Percentiles rank a stretch among this genome's conserved stretches.
Conservation (phyloP, 2,888 invertebrate genomes). For the Venustoraphidia nigricollis region DNA sequence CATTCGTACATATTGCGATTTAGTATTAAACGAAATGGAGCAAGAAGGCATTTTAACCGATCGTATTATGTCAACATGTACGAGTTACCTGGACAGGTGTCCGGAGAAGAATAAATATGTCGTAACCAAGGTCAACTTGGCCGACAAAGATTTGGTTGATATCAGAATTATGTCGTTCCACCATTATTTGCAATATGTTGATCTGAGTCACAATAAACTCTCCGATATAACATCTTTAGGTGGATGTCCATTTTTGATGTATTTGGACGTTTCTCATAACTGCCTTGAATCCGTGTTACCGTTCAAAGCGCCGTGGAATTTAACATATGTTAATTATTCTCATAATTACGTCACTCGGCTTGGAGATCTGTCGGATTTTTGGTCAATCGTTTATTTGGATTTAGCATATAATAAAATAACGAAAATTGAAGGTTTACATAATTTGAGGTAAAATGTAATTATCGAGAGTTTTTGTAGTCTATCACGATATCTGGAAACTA, state of each 20-base stretch:
- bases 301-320: slow-evolving; percentile 41
- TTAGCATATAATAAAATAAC: slow-evolving; percentile 44
- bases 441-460: slow-evolving; percentile 27
- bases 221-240: slow-evolving; percentile 34
- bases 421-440: slow-evolving; percentile 34
- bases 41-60: slow-evolving; percentile 32
- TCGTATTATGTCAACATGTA: slow-evolving; percentile 33
- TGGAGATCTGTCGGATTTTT: slow-evolving; percentile 36
- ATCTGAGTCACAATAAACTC: slow-evolving; percentile 39
- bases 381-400: slow-evolving; percentile 44
- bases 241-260: slow-evolving; percentile 37
- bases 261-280: slow-evolving; percentile 39
- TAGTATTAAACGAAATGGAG: slow-evolving; percentile 17
- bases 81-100: slow-evolving; percentile 34
- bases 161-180: slow-evolving; percentile 35
- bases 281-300: slow-evolving; percentile 32
- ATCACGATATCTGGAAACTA: too few relatives aligned
- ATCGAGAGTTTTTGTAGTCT: too few relatives aligned
- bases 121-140: slow-evolving; percentile 36
- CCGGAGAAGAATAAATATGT: slow-evolving; percentile 37
- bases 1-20: slow-evolving; percentile 12
- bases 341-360: slow-evolving; percentile 37
- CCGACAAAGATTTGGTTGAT: slow-evolving; percentile 25
- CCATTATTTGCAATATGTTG: slow-evolving; percentile 41
- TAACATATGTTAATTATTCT: slow-evolving; percentile 43